Percentiles rank a stretch among this genome's conserved stretches.
phyloP scores from a whole-genome alignment of 2,888 invertebrate genomes.

The Argyresthia albistria region DNA sequence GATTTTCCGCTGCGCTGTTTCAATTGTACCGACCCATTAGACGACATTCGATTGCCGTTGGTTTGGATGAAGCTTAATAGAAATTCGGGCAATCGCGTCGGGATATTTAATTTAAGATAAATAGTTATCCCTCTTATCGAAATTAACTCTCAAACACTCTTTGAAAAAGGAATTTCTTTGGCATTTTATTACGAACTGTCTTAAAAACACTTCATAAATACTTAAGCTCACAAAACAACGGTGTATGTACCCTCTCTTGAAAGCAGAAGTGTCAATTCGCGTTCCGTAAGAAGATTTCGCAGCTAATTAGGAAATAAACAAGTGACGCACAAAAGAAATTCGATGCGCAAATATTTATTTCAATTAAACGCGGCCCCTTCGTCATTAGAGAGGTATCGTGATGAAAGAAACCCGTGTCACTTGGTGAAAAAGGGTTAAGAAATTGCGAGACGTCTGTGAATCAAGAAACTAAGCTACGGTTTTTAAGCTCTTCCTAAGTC shows the following conservation, averaged over 20 bases:
- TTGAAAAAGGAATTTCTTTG: no score
- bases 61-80: conserved; percentile 33
- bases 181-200: not conserved
- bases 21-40: conserved; percentile 61
- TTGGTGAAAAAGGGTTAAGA: conserved; percentile 46
- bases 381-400: not conserved
- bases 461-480: conserved; percentile 25
- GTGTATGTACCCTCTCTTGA: not conserved
- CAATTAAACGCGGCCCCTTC: conserved; percentile 42
- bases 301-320: conserved; percentile 24
- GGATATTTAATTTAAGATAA: not conserved
- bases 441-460: conserved; percentile 8
- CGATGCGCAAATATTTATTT: conserved; percentile 60
- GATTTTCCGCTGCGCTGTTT: conserved; percentile 57
- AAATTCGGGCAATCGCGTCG: conserved; percentile 14
- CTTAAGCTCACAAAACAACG: not conserved
- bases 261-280: conserved; percentile 2
- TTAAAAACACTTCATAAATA: not conserved
- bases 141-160: no score
- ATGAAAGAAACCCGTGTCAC: conserved; percentile 46
- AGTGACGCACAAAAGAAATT: conserved; percentile 40
- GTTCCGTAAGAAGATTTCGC: conserved; percentile 5
- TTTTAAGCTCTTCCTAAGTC: not conserved
- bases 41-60: conserved; percentile 38
- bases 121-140: no score